Evolutionary conservation across 2,888 invertebrate genomes (phyloP).

Genomic region (Ferdinandea cuprea): DNA sequence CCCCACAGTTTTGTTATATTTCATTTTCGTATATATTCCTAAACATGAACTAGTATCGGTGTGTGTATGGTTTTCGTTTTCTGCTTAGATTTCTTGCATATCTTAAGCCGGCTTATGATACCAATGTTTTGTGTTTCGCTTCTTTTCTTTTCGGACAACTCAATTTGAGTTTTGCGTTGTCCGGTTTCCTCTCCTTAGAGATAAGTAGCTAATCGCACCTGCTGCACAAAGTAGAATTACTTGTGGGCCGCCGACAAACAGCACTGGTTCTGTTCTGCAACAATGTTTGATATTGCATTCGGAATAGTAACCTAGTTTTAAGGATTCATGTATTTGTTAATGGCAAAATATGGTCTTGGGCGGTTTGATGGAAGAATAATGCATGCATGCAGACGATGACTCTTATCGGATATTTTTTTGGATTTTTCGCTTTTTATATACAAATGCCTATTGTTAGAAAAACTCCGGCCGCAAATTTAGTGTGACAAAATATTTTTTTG

Average conservation of each 20-base stretch:
- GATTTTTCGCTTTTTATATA: neutral
- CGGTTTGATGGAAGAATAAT: neutral
- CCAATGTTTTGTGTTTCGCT: too few species aligned
- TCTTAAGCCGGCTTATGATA: slow-evolving; percentile 25
- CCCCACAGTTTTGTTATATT: too few species aligned
- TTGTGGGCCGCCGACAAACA: neutral
- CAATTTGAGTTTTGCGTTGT: neutral
- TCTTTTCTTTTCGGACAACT: slow-evolving; percentile 19
- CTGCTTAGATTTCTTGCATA: slow-evolving; percentile 9
- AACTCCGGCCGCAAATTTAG: neutral
- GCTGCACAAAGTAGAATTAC: neutral
- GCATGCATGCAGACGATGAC: neutral
- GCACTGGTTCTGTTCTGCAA: slow-evolving; percentile 4
- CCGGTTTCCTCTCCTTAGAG: slow-evolving; percentile 15
- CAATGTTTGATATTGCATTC: slow-evolving; percentile 4
- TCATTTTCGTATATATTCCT: neutral
- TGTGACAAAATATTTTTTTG: neutral
- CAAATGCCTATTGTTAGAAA: too few species aligned
- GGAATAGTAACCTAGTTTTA: slow-evolving; percentile 10
- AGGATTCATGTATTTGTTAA: neutral
- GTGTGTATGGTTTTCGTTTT: neutral
- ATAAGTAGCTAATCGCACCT: slow-evolving; percentile 1
- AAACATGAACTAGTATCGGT: neutral
- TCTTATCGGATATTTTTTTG: neutral
- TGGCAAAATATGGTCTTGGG: neutral